Base-by-base conservation (phyloP, 2,888 invertebrate genomes). In the Heliconius ismenius region DNA sequence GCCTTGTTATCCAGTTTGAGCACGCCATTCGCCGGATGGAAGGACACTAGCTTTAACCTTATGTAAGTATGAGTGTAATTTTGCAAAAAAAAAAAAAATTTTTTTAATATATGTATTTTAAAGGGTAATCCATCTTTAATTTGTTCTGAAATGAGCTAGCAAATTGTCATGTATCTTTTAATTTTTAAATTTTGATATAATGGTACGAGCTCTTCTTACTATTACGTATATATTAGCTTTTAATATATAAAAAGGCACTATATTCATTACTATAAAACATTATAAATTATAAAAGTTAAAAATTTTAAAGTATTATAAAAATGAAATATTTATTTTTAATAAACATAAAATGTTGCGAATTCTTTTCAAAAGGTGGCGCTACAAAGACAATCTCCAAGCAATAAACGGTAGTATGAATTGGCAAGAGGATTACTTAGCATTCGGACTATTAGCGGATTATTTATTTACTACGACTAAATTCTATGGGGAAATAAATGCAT, bases 11-110 rank as follows among this genome's bases (percentile, higher is more conserved):
- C 95, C 0, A 95, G 93, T 75, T 86, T 96, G 79, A 88, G 88
- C 73, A 96, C 96, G 1, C 96, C 96, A 0, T 95, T 96, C 81
- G 83, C 88, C 0, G 95, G 95, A 1, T 95, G 95, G 95, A 89
- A 84, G 68, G 93, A 94, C n/a, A 95, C 95, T 4, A 95, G 92
- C 77, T 90, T 95, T 26, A 94, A 94, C 83, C 81, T 94, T 26
- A 93, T 94, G 94, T 94, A 28, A 91, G 92, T 90, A 65, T 28
- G 6, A 0, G 1, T n/a, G 36, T 43, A 15, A 1, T 43, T 43
- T 43, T 39, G 0, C 0, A 39, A 39, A 39, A 13, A 32, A 32
- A 32, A 7, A 32, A 32, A 7, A 32, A 7, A 43, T 43, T 15
- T 15, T 4, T 43, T 43, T 15, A 15, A 43, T 15, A 15, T 43